A percentile compares a stretch with the other conserved stretches of the same genome.
These are phyloP conservation scores for Polypterus senegalus DNA, from an alignment of 2,113 vertebrate genomes.

Conservation along the genomic window DNA sequence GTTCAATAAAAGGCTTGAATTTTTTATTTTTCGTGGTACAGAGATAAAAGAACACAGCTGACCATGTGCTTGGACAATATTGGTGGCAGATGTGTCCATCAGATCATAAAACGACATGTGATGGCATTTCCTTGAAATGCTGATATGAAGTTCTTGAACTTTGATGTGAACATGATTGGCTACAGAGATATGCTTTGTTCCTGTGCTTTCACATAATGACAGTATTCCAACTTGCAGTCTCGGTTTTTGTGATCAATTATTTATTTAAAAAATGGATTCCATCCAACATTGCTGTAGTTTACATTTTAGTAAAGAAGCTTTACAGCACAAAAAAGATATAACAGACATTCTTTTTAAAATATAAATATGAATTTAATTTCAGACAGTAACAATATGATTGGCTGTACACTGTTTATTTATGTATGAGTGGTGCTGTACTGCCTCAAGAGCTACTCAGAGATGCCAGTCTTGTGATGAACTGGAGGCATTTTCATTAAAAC, in stretches of 20 bases:
- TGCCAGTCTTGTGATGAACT: no score
- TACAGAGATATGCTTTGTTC: constrained; percentile 77
- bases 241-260: constrained; percentile 28
- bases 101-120: constrained; percentile 56
- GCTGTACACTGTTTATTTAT: no score
- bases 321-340: no score
- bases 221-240: constrained; percentile 56
- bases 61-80: constrained; percentile 67
- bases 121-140: constrained; percentile 77
- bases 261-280: constrained; percentile 15
- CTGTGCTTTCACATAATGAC: constrained; percentile 65
- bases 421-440: no score
- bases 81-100: constrained; percentile 74
- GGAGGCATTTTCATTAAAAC: no score
- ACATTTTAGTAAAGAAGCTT: no score
- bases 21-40: constrained; percentile 28
- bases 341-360: no score
- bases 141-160: constrained; percentile 58
- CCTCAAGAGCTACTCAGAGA: no score
- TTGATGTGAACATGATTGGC: constrained; percentile 75
- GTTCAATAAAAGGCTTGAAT: constrained; percentile 46
- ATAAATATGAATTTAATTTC: no score
- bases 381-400: no score
- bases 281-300: no score
- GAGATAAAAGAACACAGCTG: constrained; percentile 55